phyloP scores from a whole-genome alignment of 2,113 vertebrate species.

The Cryptomyrus ogoouensis region DNA sequence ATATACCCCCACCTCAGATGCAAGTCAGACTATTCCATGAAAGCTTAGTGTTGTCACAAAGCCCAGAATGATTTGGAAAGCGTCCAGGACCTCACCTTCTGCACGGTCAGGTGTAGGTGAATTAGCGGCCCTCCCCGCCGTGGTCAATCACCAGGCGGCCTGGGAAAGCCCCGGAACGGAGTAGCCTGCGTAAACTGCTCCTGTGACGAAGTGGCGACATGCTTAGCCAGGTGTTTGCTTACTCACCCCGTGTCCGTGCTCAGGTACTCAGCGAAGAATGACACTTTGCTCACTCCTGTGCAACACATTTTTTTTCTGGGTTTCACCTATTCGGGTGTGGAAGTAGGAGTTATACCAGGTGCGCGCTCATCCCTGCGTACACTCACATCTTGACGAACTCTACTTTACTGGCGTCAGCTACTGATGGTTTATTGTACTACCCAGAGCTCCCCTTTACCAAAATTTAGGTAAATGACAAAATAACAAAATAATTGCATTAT shows the following conservation, averaged over 20 bases:
- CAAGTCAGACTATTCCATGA: not conserved
- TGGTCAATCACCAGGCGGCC: not conserved
- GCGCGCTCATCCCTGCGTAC: no score
- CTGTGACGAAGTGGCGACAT: not conserved
- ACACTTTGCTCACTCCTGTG: no score
- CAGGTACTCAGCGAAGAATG: not conserved
- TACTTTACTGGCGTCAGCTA: no score
- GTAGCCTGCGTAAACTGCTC: not conserved
- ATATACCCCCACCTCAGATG: not conserved
- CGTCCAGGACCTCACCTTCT: not conserved
- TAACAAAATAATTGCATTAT: no score
- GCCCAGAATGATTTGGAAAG: not conserved
- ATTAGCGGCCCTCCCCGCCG: not conserved
- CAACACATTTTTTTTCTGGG: no score
- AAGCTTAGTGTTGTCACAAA: not conserved
- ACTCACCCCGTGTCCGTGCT: not conserved
- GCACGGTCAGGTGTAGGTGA: not conserved
- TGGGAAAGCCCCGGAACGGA: not conserved
- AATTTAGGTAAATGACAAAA: no score
- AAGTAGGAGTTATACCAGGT: no score
- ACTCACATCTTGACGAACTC: no score
- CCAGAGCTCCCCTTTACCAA: no score
- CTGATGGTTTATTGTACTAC: no score
- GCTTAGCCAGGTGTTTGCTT: not conserved
- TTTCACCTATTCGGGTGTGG: no score